Evolutionary conservation across 2,113 vertebrate species (phyloP).

Genomic region (Platichthys stellatus): DNA sequence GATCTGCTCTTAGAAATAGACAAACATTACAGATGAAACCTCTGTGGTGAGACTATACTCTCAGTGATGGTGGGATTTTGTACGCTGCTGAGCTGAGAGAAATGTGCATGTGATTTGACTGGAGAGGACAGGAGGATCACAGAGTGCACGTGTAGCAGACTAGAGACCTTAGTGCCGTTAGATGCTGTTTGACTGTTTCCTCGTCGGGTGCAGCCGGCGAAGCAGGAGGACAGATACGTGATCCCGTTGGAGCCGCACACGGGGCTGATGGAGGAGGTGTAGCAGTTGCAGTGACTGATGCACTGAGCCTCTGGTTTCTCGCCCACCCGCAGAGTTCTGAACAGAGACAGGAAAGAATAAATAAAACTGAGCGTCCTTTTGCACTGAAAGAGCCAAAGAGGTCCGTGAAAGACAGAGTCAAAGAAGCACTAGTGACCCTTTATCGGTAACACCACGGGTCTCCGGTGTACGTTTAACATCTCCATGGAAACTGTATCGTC

Average conservation of each 20-base stretch:
- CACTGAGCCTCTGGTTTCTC: slow-evolving; percentile 88
- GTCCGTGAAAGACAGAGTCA: background rate
- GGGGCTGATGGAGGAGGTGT: slow-evolving; percentile 93
- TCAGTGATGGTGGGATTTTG: slow-evolving; percentile 13
- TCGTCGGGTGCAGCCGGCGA: slow-evolving; percentile 91
- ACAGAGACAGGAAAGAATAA: slow-evolving; percentile 12
- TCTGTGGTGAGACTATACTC: background rate
- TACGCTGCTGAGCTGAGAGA: slow-evolving; percentile 19
- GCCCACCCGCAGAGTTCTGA: slow-evolving; percentile 86
- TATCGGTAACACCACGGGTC: slow-evolving; percentile 1
- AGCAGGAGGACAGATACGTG: slow-evolving; percentile 97
- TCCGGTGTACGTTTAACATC: slow-evolving; percentile 42
- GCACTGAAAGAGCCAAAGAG: background rate
- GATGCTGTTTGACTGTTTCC: slow-evolving; percentile 54
- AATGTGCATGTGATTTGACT: slow-evolving; percentile 48
- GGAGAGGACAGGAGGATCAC: slow-evolving; percentile 18
- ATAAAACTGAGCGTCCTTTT: background rate
- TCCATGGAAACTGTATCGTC: slow-evolving; percentile 49
- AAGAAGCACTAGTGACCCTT: slow-evolving; percentile 9
- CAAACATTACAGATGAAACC: background rate
- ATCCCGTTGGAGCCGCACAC: slow-evolving; percentile 94
- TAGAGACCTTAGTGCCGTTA: slow-evolving; percentile 63
- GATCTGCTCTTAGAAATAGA: background rate
- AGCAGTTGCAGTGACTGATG: slow-evolving; percentile 94
- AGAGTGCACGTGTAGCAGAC: background rate